phyloP scores from a whole-genome alignment of 2,113 vertebrate species.

The Pontoporia blainvillei region DNA sequence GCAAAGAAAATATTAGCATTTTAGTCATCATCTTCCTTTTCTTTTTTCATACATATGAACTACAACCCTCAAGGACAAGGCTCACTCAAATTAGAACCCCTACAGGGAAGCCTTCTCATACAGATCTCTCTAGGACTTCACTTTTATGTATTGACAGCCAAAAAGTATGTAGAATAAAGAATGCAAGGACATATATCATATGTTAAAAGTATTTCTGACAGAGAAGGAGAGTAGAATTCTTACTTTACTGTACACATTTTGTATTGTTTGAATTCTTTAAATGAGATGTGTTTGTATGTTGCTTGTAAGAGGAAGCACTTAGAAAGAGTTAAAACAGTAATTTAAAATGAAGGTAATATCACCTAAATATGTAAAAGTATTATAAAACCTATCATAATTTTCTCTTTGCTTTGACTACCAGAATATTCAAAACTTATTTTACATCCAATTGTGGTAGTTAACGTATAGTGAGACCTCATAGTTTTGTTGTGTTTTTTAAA shows the following conservation, averaged over 20 bases:
- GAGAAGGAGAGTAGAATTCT: not conserved
- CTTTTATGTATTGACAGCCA: not conserved
- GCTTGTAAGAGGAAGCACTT: not conserved
- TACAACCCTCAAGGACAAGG: not conserved
- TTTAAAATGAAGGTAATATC: not conserved
- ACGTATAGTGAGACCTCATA: not conserved
- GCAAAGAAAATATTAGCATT: not conserved
- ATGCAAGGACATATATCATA: not conserved
- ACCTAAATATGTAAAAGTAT: not conserved
- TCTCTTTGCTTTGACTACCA: not conserved
- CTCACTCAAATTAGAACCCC: not conserved
- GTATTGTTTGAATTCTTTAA: not conserved
- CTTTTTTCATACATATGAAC: not conserved
- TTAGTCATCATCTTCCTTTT: not conserved
- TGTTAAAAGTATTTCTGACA: not conserved
- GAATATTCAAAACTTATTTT: not conserved
- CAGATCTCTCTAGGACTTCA: not conserved
- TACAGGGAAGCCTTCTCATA: not conserved
- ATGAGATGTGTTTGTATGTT: not conserved
- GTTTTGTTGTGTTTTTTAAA: not conserved
- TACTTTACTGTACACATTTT: not conserved
- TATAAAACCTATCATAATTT: not conserved
- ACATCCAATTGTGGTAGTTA: not conserved
- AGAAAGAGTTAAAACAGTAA: not conserved
- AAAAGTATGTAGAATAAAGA: not conserved